Percentiles rank a stretch among this genome's conserved stretches.
These are phyloP conservation scores for Anniella stebbinsi DNA, from an alignment of 2,797 vertebrate genomes.

Conservation along the genomic window DNA sequence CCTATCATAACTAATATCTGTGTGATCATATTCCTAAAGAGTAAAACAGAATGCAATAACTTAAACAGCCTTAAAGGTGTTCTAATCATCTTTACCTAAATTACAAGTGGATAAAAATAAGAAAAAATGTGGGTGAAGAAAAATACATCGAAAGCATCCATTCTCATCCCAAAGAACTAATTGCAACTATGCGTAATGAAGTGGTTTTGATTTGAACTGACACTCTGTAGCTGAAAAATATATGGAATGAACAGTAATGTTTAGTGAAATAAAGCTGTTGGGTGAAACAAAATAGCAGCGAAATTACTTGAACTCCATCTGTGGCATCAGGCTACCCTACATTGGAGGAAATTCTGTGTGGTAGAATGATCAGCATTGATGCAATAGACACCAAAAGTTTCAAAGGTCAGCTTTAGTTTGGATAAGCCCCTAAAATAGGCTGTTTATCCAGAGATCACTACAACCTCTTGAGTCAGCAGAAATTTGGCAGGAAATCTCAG, in stretches of 20 bases:
- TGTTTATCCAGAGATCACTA: slow-evolving; percentile 34
- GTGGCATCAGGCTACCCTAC: not conserved
- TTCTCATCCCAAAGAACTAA: slow-evolving; percentile 21
- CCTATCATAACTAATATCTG: not conserved
- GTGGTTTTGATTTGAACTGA: slow-evolving; percentile 29
- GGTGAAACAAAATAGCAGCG: not conserved
- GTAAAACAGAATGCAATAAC: not conserved
- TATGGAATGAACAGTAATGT: slow-evolving; percentile 50
- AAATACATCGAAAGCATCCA: not conserved
- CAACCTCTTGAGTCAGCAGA: slow-evolving; percentile 40
- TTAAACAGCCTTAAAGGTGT: slow-evolving; percentile 5
- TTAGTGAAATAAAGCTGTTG: slow-evolving; percentile 38
- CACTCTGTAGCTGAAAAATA: slow-evolving; percentile 31
- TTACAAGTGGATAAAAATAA: not conserved
- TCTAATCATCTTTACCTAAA: not conserved
- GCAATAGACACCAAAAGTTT: slow-evolving; percentile 16
- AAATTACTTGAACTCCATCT: not conserved
- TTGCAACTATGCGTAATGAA: not conserved
- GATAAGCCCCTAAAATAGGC: slow-evolving; percentile 40
- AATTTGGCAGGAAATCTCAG: slow-evolving; percentile 41
- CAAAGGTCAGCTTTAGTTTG: slow-evolving; percentile 22
- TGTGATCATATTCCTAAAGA: not conserved
- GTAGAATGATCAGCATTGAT: slow-evolving; percentile 1
- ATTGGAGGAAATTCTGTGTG: not conserved
- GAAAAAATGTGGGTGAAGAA: fast-evolving